These are phyloP conservation scores for Acanthurus lineatus DNA, from an alignment of 2,797 vertebrate genomes.

Conservation along the genomic window DNA sequence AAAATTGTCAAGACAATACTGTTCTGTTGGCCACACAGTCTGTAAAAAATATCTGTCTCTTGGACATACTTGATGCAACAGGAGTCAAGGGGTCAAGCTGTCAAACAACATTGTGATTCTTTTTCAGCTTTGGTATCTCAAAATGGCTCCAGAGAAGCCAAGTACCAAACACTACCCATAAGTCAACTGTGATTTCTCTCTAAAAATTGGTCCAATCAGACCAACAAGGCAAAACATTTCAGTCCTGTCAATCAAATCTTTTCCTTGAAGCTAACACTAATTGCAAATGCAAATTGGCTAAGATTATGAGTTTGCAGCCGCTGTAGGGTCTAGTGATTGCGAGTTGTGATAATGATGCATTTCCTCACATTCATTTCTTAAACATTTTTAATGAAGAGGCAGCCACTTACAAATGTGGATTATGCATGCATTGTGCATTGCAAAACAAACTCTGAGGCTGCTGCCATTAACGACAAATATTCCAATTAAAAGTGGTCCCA, in stretches of 20 bases:
- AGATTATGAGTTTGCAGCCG: constrained; percentile 70
- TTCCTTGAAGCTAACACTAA: constrained; percentile 73
- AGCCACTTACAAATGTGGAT: constrained; percentile 69
- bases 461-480: constrained; percentile 58
- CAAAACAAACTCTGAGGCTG: constrained; percentile 60
- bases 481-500: constrained; percentile 44
- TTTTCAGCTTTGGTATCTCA: constrained; percentile 16
- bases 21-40: constrained; percentile 14
- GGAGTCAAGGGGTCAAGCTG: constrained; percentile 21
- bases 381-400: constrained; percentile 74
- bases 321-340: constrained; percentile 75
- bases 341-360: constrained; percentile 68
- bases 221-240: constrained; percentile 59
- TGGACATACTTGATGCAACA: constrained; percentile 27
- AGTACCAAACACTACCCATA: no score
- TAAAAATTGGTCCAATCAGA: constrained; percentile 56
- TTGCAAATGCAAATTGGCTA: constrained; percentile 79
- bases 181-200: constrained; percentile 12
- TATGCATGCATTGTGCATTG: constrained; percentile 58
- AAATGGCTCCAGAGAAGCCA: constrained; percentile 11
- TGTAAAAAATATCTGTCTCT: constrained; percentile 21
- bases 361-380: constrained; percentile 69
- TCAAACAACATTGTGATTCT: not conserved
- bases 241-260: constrained; percentile 69
- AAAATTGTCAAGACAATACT: constrained; percentile 30